Evolutionary conservation across 2,797 vertebrate genomes (phyloP).

Genomic region (Cottoperca gobio): DNA sequence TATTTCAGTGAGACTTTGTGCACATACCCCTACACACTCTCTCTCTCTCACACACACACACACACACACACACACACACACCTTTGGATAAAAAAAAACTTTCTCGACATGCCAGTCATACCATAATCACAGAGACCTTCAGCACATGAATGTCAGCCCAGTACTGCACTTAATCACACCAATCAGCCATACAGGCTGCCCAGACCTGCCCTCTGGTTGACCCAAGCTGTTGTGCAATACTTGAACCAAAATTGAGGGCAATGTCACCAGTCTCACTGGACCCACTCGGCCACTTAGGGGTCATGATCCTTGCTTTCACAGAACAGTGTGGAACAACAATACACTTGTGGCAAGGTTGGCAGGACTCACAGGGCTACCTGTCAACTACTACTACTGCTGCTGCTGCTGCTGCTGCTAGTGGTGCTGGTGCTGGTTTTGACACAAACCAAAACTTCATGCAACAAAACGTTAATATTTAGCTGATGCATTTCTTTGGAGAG

Average conservation of each 20-base stretch:
- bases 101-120: slow-evolving; percentile 34
- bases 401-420: no score
- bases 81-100: slow-evolving; percentile 15
- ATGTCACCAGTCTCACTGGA: slow-evolving; percentile 65
- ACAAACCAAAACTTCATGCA: not conserved
- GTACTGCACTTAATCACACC: slow-evolving; percentile 55
- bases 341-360: slow-evolving; percentile 40
- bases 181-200: slow-evolving; percentile 51
- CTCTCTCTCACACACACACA: slow-evolving; percentile 1
- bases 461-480: not conserved
- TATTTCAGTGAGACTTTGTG: no score
- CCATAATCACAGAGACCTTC: slow-evolving; percentile 19
- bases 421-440: no score
- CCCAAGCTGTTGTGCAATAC: slow-evolving; percentile 76
- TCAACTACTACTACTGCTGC: no score
- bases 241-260: slow-evolving; percentile 69
- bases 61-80: not conserved
- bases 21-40: not conserved
- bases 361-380: slow-evolving; percentile 41
- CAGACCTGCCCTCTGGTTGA: slow-evolving; percentile 74
- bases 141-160: slow-evolving; percentile 43
- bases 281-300: slow-evolving; percentile 55
- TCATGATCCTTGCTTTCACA: slow-evolving; percentile 64
- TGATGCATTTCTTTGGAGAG: not conserved
- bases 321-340: slow-evolving; percentile 48